Base-by-base conservation (phyloP, 2,797 vertebrate species). In the Rhynchonycteris naso region DNA sequence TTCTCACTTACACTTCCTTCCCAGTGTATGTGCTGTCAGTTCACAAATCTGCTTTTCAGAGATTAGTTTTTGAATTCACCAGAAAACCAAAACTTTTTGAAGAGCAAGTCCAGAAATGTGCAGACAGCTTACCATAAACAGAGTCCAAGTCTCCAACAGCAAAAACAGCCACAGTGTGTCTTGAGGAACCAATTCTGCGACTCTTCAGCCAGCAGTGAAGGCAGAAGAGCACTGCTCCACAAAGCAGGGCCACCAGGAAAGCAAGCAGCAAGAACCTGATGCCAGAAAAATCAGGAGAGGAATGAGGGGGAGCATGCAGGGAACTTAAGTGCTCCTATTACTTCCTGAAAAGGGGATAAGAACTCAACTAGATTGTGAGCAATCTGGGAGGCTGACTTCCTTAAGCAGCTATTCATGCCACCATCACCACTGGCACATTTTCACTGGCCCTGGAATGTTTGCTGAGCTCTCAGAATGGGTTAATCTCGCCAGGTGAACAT, bases 261-360 rank as follows among this genome's bases (percentile, higher is more conserved):
- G 98, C 94, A 47, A 98, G 15, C 81, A 98, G 58, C 82, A 98
- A 93, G 43, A 98, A 91, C 98, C 98, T 98, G 91, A 76, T n/a
- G 74, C 18, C 96, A 83, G 96, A 93, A 56, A 21, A 54, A 80
- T 24, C 9, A 68, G 8, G 1, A 1, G 22, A 85, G 21, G 59
- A 65, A 6, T 83, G 54, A 95, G 71, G 16, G 4, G 3, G 26
- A 35, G 8, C 19, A 11, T 2, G 9, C 0, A n/a, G 26, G 16
- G 13, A 78, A 21, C 15, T 43, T 38, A n/a, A 47, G 76, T 68
- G 13, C 13, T 38, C 43, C 47, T 71, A 18, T 19, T 26, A 28
- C 47, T 35, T 22, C 10, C 59, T 35, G 26, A 33, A 63, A 68
- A 72, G 13, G 68, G 19, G 5, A 6, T 18, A 71, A 54, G 21